Evolutionary conservation across 2,113 vertebrate species (phyloP), one percentile per base, ranked within the genome.

Genomic region (Pseudopodoces humilis): DNA sequence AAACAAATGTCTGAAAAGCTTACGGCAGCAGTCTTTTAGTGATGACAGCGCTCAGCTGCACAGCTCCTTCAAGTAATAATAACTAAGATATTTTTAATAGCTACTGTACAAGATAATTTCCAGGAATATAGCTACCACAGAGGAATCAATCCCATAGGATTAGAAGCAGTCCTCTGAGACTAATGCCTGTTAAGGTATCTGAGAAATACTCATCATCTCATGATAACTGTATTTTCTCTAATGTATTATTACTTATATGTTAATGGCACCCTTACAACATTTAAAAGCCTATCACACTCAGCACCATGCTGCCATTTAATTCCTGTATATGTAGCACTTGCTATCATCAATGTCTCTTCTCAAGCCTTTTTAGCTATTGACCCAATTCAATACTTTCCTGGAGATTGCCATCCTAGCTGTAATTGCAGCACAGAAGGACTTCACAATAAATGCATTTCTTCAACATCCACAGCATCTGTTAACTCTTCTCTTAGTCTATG

Each of bases 331-430:
- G 49, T 56, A 76, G 90, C 43, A 4, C 95, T 97, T 84, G 63
- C 95, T 95, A 69, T 88, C 95, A 88, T 69, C 74, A 79, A 39
- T 89, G 83, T 88, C 94, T 94, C 68, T 59, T 88, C 90, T 92
- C 94, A 92, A 47, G 87, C 94, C 95, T 90, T 87, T 97, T 93
- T 94, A 96, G 94, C 95, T 96, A 86, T 77, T 98, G 97, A 96
- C 97, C 97, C 94, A 97, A 93, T 98, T 98, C 97, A 97, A 97
- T 95, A 94, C 94, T 75, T 96, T 89, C 92, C 95, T 97, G 95
- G 94, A 98, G 95, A 96, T n/a, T 88, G 93, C 60, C 92, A 76
- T 97, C 74, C 80, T 77, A 80, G 78, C 91, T 85, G 90, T 96
- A 97, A 98, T 97, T 97, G 97, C 95, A 96, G 68, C 64, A 86